phyloP scores from a whole-genome alignment of 2,113 vertebrate genomes.

The Corydoras sp. region DNA sequence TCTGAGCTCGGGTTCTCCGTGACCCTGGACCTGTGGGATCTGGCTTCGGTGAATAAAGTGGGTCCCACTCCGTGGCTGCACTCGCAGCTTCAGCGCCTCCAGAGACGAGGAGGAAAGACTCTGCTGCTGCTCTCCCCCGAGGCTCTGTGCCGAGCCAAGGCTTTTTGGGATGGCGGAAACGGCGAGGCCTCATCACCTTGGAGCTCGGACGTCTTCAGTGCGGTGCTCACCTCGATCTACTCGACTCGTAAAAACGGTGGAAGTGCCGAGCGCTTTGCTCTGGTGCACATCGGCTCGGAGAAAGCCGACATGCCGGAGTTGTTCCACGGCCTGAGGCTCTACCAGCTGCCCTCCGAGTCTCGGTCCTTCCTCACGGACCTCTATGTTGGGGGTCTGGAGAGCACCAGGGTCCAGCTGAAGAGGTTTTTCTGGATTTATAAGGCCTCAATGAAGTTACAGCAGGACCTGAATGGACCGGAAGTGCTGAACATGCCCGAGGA shows the following conservation, averaged over 20 bases:
- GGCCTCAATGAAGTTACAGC: conserved; percentile 19
- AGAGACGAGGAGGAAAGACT: conserved; percentile 57
- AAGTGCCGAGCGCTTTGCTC: conserved; percentile 59
- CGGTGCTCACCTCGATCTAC: conserved; percentile 69
- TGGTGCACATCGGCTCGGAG: conserved; percentile 67
- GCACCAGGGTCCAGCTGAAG: background rate
- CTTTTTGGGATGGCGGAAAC: conserved; percentile 43
- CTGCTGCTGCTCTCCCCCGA: conserved; percentile 72
- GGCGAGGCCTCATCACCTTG: background rate
- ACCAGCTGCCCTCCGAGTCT: conserved; percentile 71
- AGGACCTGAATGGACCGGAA: conserved; percentile 3
- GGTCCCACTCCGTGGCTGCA: conserved; percentile 82
- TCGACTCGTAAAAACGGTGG: conserved; percentile 51
- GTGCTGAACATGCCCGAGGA: too few species aligned
- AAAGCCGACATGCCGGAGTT: conserved; percentile 55
- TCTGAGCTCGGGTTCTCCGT: conserved; percentile 63
- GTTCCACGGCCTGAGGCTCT: conserved; percentile 64
- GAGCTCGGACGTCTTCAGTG: conserved; percentile 62
- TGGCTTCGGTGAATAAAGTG: conserved; percentile 57
- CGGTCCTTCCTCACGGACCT: conserved; percentile 62
- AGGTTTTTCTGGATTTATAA: conserved; percentile 25
- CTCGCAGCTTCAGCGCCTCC: conserved; percentile 61
- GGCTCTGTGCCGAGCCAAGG: conserved; percentile 55
- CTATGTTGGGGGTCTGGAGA: conserved; percentile 2
- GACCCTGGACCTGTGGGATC: conserved; percentile 76